These are phyloP conservation scores for Xenus cinereus DNA, from an alignment of 2,113 vertebrate genomes.

Conservation along the genomic window DNA sequence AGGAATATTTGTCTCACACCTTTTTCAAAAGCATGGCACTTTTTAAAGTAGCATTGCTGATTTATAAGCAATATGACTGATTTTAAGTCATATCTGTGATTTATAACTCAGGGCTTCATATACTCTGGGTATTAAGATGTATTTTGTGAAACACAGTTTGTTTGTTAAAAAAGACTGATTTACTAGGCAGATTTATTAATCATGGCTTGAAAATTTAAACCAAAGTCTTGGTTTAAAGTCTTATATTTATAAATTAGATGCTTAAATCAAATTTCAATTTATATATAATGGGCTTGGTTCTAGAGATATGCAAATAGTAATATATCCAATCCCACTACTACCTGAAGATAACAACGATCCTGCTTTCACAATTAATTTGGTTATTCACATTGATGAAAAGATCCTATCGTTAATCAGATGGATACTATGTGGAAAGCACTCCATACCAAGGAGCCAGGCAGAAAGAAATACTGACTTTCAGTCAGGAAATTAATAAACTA, in stretches of 20 bases:
- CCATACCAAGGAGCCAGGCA: background rate
- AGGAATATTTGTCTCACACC: slow-evolving; percentile 32
- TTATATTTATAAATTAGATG: slow-evolving; percentile 47
- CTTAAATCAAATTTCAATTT: slow-evolving; percentile 63
- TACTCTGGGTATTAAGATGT: slow-evolving; percentile 26
- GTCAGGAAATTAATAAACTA: background rate
- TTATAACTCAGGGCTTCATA: slow-evolving; percentile 39
- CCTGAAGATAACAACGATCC: background rate
- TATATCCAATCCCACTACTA: background rate
- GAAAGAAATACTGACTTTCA: slow-evolving; percentile 1
- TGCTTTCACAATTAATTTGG: slow-evolving; percentile 26
- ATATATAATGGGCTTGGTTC: slow-evolving; percentile 31
- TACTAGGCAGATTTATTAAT: slow-evolving; percentile 54
- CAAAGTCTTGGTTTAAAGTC: slow-evolving; percentile 8
- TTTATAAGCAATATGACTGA: slow-evolving; percentile 53
- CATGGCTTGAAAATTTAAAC: slow-evolving; percentile 40
- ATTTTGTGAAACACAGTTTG: slow-evolving; percentile 52
- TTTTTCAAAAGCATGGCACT: background rate
- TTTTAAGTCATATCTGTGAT: slow-evolving; percentile 34
- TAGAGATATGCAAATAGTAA: slow-evolving; percentile 4
- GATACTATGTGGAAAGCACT: background rate
- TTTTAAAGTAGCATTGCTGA: slow-evolving; percentile 43
- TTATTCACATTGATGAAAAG: background rate
- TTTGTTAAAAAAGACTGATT: slow-evolving; percentile 55
- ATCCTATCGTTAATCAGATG: slow-evolving; percentile 18